Evolutionary conservation across 2,113 vertebrate species (phyloP).

Genomic region (Fulmarus glacialis): DNA sequence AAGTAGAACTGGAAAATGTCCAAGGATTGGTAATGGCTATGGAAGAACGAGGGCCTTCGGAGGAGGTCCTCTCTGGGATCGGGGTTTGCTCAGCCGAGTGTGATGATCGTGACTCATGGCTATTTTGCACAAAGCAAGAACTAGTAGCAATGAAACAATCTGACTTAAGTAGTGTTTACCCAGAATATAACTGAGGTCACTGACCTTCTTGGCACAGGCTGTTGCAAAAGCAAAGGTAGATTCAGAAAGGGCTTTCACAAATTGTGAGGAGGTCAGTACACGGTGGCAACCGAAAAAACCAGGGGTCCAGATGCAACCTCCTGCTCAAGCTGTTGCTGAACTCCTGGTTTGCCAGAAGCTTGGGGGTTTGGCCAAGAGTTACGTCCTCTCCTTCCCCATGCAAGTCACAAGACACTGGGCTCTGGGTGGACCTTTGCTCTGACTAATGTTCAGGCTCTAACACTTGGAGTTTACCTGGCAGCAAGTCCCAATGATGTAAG

Average conservation of each 20-base stretch:
- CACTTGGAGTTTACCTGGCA: slow-evolving; percentile 1
- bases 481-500: neutral
- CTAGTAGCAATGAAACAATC: neutral
- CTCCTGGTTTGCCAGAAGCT: neutral
- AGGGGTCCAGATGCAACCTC: neutral
- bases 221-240: neutral
- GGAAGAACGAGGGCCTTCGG: neutral
- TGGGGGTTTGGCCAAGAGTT: neutral
- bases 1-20: neutral
- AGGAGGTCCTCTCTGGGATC: neutral
- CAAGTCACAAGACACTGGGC: slow-evolving; percentile 9
- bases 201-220: neutral
- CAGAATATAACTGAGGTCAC: neutral
- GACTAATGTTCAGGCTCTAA: neutral
- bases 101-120: neutral
- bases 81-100: neutral
- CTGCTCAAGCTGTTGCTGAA: neutral
- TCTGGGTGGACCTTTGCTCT: neutral
- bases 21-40: neutral
- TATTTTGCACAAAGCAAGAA: neutral
- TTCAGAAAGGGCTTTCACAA: neutral
- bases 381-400: neutral
- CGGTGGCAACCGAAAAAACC: neutral
- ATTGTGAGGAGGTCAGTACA: neutral
- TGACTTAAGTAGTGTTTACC: neutral